Conservation (phyloP, 2,113 vertebrate genomes). For the Pangasianodon hypophthalmus region DNA sequence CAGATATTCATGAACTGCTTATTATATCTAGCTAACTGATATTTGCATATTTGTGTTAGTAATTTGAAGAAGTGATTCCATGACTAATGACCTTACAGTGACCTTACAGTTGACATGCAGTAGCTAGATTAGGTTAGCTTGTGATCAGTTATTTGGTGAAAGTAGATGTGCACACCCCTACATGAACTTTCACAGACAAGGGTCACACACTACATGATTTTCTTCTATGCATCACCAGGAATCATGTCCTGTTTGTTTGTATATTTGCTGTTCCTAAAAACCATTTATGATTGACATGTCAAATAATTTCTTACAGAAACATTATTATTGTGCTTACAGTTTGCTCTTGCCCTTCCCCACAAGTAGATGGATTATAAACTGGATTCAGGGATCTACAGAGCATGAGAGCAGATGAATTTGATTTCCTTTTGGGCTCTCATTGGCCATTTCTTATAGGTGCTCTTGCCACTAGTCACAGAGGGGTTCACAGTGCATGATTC, state of each 20-base stretch:
- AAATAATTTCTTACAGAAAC: background rate
- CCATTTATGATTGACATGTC: background rate
- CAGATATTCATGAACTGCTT: background rate
- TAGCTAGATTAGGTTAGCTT: background rate
- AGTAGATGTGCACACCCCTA: background rate
- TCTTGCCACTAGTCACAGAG: background rate
- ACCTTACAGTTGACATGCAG: background rate
- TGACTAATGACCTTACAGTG: background rate
- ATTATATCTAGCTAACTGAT: background rate
- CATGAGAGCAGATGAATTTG: background rate
- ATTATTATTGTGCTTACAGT: background rate
- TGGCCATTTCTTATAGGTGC: background rate
- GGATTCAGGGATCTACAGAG: background rate
- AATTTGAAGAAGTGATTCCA: background rate
- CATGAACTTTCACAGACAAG: background rate
- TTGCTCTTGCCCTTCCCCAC: background rate
- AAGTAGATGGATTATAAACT: background rate
- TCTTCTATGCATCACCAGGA: background rate
- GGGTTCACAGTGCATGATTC: background rate
- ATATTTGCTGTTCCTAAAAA: background rate
- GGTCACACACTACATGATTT: background rate
- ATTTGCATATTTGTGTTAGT: background rate
- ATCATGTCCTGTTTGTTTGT: background rate
- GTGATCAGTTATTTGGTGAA: background rate
- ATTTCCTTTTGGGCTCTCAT: background rate